Conservation (phyloP, 92 coral and sea anemone genomes). For the Zoanthus sociatus region DNA sequence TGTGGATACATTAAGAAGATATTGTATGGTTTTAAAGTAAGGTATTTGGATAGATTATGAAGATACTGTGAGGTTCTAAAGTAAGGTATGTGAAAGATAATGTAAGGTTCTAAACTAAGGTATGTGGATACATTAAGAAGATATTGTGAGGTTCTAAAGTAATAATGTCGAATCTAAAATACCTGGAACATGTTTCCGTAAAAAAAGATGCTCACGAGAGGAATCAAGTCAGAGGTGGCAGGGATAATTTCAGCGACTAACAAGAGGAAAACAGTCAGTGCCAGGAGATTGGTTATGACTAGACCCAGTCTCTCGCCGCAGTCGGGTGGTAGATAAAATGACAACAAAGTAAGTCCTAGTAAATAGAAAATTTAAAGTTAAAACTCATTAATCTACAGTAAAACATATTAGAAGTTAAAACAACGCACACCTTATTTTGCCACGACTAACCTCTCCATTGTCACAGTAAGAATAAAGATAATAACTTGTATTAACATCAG, state of each 20-base stretch:
- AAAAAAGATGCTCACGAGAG: conserved; percentile 54
- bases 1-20: too few species aligned
- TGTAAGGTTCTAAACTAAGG: neutral
- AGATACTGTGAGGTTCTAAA: too few species aligned
- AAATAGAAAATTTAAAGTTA: neutral
- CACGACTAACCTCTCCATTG: too few species aligned
- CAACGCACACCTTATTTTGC: too few species aligned
- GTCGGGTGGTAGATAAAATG: conserved; percentile 67
- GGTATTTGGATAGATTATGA: too few species aligned
- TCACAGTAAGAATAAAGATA: too few species aligned
- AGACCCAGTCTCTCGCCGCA: conserved; percentile 64
- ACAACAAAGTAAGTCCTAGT: conserved; percentile 54
- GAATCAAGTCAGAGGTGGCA: conserved; percentile 62
- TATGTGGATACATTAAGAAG: neutral
- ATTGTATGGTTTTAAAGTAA: too few species aligned
- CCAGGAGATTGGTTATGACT: conserved; percentile 68
- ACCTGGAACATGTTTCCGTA: conserved; percentile 62
- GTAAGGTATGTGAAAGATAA: too few species aligned
- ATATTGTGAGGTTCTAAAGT: neutral
- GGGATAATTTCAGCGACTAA: conserved; percentile 69
- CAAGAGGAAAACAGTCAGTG: conserved; percentile 62
- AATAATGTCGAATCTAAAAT: neutral
- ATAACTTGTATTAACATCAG: too few species aligned
- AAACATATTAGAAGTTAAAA: neutral
- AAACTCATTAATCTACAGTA: neutral